A percentile compares a stretch with the other conserved stretches of the same genome.
Evolutionary conservation across 2,797 vertebrate species (phyloP).

Genomic region (Eulemur coronatus): DNA sequence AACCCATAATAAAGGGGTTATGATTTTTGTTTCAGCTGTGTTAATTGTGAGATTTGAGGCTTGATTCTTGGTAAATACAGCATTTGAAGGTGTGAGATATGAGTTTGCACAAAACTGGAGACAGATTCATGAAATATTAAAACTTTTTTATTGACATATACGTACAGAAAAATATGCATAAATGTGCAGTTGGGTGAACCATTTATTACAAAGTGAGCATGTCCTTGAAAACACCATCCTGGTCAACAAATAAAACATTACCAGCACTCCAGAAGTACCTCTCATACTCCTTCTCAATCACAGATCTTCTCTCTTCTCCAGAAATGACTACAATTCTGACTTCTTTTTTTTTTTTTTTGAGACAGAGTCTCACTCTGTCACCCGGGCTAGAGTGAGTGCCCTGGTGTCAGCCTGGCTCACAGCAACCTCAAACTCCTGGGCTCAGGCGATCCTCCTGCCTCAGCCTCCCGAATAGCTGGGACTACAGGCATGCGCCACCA

Average conservation of each 20-base stretch:
- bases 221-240: neutral
- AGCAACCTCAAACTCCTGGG: no score
- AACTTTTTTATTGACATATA: neutral
- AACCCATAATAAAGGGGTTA: neutral
- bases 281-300: neutral
- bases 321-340: neutral
- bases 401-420: no score
- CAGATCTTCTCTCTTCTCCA: neutral
- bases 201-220: neutral
- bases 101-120: neutral
- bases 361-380: no score
- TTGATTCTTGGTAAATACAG: neutral
- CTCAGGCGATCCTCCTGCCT: no score
- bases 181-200: neutral
- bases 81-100: conserved; percentile 8
- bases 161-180: neutral
- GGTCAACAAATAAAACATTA: neutral
- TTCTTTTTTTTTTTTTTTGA: neutral
- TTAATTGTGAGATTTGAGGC: conserved; percentile 26
- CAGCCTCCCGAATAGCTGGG: no score
- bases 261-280: neutral
- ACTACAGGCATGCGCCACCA: no score
- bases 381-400: no score
- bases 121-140: neutral
- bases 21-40: neutral